A percentile compares a stretch with the other conserved stretches of the same genome.
Evolutionary conservation across 2,797 vertebrate genomes (phyloP).

Genomic region (Catostomus latipinnis): DNA sequence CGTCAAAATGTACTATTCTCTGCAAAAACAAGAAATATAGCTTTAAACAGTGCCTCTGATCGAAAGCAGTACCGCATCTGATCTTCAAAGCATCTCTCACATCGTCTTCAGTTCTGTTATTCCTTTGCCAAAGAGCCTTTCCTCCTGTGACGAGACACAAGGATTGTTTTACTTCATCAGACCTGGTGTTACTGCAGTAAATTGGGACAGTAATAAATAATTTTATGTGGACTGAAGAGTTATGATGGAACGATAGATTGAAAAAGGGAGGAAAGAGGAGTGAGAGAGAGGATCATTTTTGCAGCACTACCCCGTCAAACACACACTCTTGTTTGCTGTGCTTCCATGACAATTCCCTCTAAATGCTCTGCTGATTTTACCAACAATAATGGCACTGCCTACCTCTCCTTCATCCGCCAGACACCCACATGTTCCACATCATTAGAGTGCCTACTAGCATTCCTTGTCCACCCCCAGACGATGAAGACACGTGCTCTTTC

Average conservation of each 20-base stretch:
- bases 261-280: not conserved
- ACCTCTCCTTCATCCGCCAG: conserved; percentile 29
- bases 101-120: not conserved
- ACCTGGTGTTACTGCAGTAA: conserved; percentile 7
- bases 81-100: conserved; percentile 35
- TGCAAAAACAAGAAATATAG: not conserved
- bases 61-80: conserved; percentile 32
- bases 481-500: conserved; percentile 39
- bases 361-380: conserved; percentile 35
- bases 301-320: not conserved
- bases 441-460: conserved; percentile 20
- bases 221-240: conserved; percentile 15
- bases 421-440: conserved; percentile 46
- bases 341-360: conserved; percentile 20
- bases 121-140: conserved; percentile 4
- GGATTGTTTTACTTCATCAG: not conserved
- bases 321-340: conserved; percentile 18
- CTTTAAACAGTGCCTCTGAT: conserved; percentile 43
- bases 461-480: conserved; percentile 33
- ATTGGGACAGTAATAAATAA: not conserved
- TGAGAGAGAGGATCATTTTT: conserved; percentile 6
- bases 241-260: not conserved
- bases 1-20: not conserved
- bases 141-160: not conserved
- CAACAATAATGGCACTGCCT: conserved; percentile 16